Evolutionary conservation across 2,797 vertebrate species (phyloP), one percentile per base, ranked within the genome.

Genomic region (Artibeus lituratus): DNA sequence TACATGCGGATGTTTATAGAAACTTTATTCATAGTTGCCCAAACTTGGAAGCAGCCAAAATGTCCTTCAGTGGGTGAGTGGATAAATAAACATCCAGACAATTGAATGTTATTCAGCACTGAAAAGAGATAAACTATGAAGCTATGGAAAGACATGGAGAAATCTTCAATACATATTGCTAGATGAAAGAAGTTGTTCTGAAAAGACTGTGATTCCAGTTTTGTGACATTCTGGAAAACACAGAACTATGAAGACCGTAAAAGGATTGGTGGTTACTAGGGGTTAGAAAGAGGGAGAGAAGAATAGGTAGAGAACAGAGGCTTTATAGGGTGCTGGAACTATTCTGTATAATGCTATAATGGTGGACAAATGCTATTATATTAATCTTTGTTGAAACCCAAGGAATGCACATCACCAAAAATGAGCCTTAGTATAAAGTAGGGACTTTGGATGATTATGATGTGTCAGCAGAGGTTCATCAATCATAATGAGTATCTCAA

Each of bases 401-500:
- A 2, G 51, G 47, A 82, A 7, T 15, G 1, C 10, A 14, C 8
- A 57, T 0, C 22, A 16, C 35, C 32, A 7, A 10, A 29, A 65
- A 24, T 21, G 51, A 59, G 4, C n/a, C 19, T 3, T 5, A 0
- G 1, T 0, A 0, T 24, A 8, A 29, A 37, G 14, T n/a, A 65
- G 1, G 21, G 39, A 22, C 39, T 53, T n/a, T n/a, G 39, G 29
- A 4, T 37, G 51, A 3, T 4, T 0, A 18, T 9, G 26, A 21
- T 7, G 1, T 8, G 3, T 4, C 44, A 1, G 0, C 8, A 39
- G 8, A 2, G 2, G 11, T 2, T 10, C 39, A 32, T 70, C 39
- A 12, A 1, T 16, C 22, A 7, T 70, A 42, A 21, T 5, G 2
- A 51, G 9, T 19, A 24, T 2, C 3, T 1, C n/a, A 0, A 0